A percentile compares a stretch with the other conserved stretches of the same genome.
phyloP scores from a whole-genome alignment of 92 coral and sea anemone species.

The Phenganax stokvisi region DNA sequence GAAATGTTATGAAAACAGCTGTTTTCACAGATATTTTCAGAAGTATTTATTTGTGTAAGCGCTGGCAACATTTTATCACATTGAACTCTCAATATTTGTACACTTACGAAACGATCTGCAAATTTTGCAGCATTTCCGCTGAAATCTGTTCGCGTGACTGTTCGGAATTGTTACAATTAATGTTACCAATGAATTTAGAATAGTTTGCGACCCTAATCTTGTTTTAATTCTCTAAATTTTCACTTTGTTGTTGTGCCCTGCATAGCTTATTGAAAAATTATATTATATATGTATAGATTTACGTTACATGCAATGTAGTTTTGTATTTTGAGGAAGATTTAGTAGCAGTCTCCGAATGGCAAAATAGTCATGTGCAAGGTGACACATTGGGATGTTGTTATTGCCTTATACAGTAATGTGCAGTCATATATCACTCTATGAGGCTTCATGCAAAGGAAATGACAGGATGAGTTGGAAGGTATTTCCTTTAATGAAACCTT shows the following conservation, averaged over 20 bases:
- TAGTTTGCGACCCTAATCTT: background rate
- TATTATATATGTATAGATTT: conserved; percentile 29
- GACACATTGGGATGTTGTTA: background rate
- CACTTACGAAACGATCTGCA: background rate
- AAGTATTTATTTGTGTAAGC: conserved; percentile 29
- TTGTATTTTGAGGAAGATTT: background rate
- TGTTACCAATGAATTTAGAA: background rate
- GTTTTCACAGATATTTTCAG: background rate
- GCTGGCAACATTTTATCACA: background rate
- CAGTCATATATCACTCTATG: too few species aligned
- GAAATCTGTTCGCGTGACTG: conserved; percentile 14
- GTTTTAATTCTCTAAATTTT: background rate
- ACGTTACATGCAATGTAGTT: background rate
- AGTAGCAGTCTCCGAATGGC: background rate
- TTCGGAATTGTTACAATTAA: conserved; percentile 23
- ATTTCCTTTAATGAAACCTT: too few species aligned
- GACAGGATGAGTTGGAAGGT: too few species aligned
- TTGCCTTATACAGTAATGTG: background rate
- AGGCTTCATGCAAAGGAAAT: too few species aligned
- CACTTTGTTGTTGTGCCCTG: background rate
- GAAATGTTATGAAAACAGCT: background rate
- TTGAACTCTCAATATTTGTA: background rate
- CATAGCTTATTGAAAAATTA: conserved; percentile 32
- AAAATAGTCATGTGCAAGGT: background rate
- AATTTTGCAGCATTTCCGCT: background rate